Conservation (phyloP, 2,113 vertebrate genomes). For the Oncorhynchus keta region DNA sequence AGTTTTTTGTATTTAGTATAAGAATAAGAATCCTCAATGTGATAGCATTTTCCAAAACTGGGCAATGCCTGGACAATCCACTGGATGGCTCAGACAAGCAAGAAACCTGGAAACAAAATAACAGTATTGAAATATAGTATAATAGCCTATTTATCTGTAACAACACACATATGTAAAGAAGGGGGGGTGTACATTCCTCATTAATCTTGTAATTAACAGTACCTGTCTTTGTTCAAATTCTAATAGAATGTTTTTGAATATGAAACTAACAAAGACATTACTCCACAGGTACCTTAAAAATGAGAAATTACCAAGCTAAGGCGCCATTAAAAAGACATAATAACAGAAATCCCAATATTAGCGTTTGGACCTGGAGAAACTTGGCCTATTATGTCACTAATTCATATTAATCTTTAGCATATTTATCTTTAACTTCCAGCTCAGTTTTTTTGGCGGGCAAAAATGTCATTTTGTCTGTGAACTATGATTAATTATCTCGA, state of each 20-base stretch:
- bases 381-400: background rate
- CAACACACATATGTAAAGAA: background rate
- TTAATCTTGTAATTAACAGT: too few relatives aligned
- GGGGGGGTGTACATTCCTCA: too few relatives aligned
- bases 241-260: too few relatives aligned
- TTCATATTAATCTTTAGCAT: background rate
- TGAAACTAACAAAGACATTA: too few relatives aligned
- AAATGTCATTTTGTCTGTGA: too few relatives aligned
- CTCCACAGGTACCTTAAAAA: too few relatives aligned
- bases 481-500: too few relatives aligned
- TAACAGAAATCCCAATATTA: background rate
- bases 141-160: background rate
- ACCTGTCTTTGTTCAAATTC: too few relatives aligned
- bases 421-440: too few relatives aligned
- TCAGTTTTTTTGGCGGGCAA: too few relatives aligned
- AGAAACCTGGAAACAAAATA: conserved; percentile 2
- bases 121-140: background rate
- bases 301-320: too few relatives aligned
- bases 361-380: background rate
- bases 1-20: background rate
- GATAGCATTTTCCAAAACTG: background rate
- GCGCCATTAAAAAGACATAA: too few relatives aligned
- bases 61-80: background rate
- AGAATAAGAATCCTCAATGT: conserved; percentile 16
- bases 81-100: conserved; percentile 38